Evolutionary conservation across 2,888 invertebrate genomes (phyloP).

Genomic region (Himalopsyche kuldschensis): DNA sequence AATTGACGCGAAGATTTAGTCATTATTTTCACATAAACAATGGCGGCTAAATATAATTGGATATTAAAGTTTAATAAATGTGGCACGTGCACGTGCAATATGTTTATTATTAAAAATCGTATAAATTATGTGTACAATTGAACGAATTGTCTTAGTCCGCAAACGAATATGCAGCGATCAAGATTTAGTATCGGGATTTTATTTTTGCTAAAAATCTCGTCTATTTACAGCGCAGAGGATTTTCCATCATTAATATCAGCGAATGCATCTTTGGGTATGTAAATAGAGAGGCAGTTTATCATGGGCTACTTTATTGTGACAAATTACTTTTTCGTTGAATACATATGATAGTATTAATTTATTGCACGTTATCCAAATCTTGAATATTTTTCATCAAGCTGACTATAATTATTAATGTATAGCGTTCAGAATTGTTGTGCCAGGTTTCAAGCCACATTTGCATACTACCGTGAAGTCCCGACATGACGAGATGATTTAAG

Average conservation of each 20-base stretch:
- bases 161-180: not conserved
- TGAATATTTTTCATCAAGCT: not conserved
- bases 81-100: not conserved
- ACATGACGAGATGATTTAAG: too few relatives aligned
- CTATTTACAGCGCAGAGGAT: constrained; percentile 52
- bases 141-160: not conserved
- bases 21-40: not conserved
- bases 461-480: too few relatives aligned
- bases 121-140: not conserved
- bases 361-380: not conserved
- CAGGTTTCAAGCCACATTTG: not conserved
- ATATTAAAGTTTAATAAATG: not conserved
- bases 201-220: not conserved
- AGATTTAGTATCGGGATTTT: not conserved
- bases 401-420: not conserved
- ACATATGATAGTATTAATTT: not conserved
- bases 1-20: not conserved
- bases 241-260: constrained; percentile 73
- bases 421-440: not conserved
- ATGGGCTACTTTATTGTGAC: not conserved
- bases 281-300: not conserved
- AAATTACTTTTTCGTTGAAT: not conserved
- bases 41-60: not conserved
- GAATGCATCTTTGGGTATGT: constrained; percentile 72
- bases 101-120: not conserved